Percentiles rank a stretch among this genome's conserved stretches.
Conservation (phyloP, 1,140 invertebrate genomes). For the Steinernema feltiae region DNA sequence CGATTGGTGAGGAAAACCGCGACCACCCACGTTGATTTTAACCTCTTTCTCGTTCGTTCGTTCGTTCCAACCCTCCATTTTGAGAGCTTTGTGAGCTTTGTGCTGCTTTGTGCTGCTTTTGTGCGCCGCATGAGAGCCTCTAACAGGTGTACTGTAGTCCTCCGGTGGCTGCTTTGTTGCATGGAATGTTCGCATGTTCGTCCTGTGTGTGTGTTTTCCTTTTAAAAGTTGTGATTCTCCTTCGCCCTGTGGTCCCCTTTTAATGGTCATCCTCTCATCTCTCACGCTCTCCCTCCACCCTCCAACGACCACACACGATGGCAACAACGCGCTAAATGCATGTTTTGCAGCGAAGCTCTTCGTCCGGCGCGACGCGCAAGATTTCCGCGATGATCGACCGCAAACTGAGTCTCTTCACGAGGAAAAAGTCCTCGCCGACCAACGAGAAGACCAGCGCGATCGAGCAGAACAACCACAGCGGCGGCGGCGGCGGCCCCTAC, state of each 20-base stretch:
- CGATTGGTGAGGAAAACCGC: constrained; percentile 39
- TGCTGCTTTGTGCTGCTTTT: no score
- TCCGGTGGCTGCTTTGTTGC: not conserved
- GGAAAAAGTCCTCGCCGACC: constrained; percentile 55
- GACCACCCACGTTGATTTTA: not conserved
- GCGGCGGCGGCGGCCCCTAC: not conserved
- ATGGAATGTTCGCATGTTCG: not conserved
- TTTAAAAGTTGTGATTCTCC: no score
- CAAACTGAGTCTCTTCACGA: constrained; percentile 56
- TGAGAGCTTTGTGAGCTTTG: no score
- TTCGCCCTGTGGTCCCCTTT: no score
- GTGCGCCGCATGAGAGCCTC: no score
- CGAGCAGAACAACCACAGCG: constrained; percentile 9
- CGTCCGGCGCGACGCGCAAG: constrained; percentile 55
- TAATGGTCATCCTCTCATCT: not conserved
- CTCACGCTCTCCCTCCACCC: not conserved
- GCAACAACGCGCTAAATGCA: not conserved
- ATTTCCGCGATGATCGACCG: constrained; percentile 57
- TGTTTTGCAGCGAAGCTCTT: constrained; percentile 50
- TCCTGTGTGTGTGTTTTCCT: not conserved
- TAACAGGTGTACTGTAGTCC: no score
- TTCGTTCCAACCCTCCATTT: not conserved
- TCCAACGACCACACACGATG: not conserved
- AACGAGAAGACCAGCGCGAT: constrained; percentile 40
- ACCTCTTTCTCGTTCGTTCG: constrained; percentile 8